Conservation (phyloP, 2,888 invertebrate genomes). For the Caradrina kadenii region DNA sequence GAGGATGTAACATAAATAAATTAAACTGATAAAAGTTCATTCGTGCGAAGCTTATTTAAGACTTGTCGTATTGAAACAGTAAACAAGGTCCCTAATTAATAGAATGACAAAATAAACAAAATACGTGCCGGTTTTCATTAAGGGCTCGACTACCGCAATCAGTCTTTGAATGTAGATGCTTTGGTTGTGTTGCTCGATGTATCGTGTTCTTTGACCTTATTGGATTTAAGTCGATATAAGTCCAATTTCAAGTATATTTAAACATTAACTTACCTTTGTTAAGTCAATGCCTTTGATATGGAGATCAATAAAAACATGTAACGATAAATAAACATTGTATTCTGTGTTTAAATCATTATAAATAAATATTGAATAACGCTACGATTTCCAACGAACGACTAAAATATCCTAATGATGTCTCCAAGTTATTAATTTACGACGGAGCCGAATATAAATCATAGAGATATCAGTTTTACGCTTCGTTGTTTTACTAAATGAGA, state of each 20-base stretch:
- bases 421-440: conserved; percentile 51
- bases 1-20: conserved; percentile 73
- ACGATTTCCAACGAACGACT: conserved; percentile 24
- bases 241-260: not conserved
- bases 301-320: not conserved
- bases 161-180: conserved; percentile 59
- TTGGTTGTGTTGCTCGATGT: conserved; percentile 28
- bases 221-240: conserved; percentile 14
- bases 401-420: conserved; percentile 38
- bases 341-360: not conserved
- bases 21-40: conserved; percentile 80
- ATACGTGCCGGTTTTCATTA: conserved; percentile 75
- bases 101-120: conserved; percentile 80
- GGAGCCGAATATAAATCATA: conserved; percentile 55
- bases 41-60: conserved; percentile 80
- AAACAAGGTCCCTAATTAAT: conserved; percentile 83
- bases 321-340: not conserved
- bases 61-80: conserved; percentile 79
- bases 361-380: conserved; percentile 9
- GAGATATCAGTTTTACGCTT: conserved; percentile 61
- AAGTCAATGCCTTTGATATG: not conserved
- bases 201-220: conserved; percentile 18
- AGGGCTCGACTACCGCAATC: conserved; percentile 67
- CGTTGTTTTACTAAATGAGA: conserved; percentile 65
- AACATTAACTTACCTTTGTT: not conserved